Evolutionary conservation across 2,888 invertebrate genomes (phyloP).

Genomic region (Pharmacophagus antenor): DNA sequence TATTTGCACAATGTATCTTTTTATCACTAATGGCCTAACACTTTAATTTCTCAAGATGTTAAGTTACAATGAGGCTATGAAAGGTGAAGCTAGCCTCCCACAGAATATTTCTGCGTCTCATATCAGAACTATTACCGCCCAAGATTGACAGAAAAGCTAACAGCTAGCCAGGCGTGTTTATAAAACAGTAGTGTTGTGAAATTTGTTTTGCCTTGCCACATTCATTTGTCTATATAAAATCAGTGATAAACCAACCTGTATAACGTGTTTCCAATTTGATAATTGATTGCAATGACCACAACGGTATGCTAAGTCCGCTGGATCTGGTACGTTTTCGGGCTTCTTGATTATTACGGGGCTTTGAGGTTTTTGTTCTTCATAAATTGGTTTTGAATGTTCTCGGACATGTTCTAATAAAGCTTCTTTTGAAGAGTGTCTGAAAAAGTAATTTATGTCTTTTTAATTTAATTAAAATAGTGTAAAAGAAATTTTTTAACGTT

Average conservation of each 20-base stretch:
- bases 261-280: slow-evolving; percentile 92
- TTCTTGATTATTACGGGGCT: slow-evolving; percentile 45
- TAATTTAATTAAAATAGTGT: background rate
- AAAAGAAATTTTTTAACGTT: background rate
- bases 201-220: background rate
- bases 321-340: slow-evolving; percentile 61
- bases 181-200: too few relatives aligned
- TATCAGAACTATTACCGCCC: too few relatives aligned
- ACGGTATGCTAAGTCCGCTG: slow-evolving; percentile 79
- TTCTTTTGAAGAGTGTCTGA: slow-evolving; percentile 73
- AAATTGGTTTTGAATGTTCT: slow-evolving; percentile 61
- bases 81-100: too few relatives aligned
- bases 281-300: slow-evolving; percentile 91
- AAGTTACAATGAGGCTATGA: too few relatives aligned
- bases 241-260: slow-evolving; percentile 82
- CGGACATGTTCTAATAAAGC: slow-evolving; percentile 72
- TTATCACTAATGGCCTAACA: too few relatives aligned
- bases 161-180: too few relatives aligned
- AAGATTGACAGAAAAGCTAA: too few relatives aligned
- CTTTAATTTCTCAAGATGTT: too few relatives aligned
- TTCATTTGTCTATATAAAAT: background rate
- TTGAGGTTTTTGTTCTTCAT: slow-evolving; percentile 45
- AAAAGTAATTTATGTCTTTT: slow-evolving; percentile 32
- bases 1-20: too few relatives aligned
- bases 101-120: too few relatives aligned